These are phyloP conservation scores for Parazoanthus darwini DNA, from an alignment of 92 coral and sea anemone genomes.

Conservation along the genomic window DNA sequence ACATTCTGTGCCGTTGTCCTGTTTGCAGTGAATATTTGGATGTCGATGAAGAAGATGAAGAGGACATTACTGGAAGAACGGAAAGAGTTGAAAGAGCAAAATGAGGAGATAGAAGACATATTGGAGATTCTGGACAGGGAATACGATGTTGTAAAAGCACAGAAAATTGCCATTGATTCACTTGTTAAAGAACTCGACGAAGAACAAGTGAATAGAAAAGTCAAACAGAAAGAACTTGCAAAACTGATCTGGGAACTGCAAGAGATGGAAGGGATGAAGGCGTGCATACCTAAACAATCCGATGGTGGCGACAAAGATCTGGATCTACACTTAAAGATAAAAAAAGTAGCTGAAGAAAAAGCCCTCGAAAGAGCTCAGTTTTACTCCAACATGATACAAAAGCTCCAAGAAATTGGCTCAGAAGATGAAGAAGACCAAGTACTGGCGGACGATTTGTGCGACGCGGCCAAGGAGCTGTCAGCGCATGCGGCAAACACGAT, in stretches of 20 bases:
- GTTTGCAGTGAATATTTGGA: constrained; percentile 68
- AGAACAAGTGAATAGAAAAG: constrained; percentile 74
- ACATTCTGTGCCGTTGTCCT: constrained; percentile 39
- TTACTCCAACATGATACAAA: constrained; percentile 62
- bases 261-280: constrained; percentile 85
- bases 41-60: constrained; percentile 50
- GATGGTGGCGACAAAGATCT: constrained; percentile 31
- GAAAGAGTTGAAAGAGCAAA: constrained; percentile 62
- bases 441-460: constrained; percentile 62
- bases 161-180: constrained; percentile 78
- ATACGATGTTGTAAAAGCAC: constrained; percentile 80
- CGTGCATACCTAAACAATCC: constrained; percentile 60
- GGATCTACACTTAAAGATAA: constrained; percentile 56
- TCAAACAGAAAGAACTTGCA: constrained; percentile 71
- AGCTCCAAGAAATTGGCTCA: constrained; percentile 60
- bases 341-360: constrained; percentile 62
- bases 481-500: constrained; percentile 49
- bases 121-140: constrained; percentile 77
- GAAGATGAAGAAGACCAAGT: constrained; percentile 65
- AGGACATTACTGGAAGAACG: constrained; percentile 69
- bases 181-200: constrained; percentile 82
- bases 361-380: constrained; percentile 67
- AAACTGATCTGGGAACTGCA: constrained; percentile 78
- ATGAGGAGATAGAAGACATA: constrained; percentile 79
- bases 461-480: constrained; percentile 72